A percentile compares a stretch with the other conserved stretches of the same genome.
These are phyloP conservation scores for Sceloporus tristichus DNA, from an alignment of 2,113 vertebrate species.

Conservation along the genomic window DNA sequence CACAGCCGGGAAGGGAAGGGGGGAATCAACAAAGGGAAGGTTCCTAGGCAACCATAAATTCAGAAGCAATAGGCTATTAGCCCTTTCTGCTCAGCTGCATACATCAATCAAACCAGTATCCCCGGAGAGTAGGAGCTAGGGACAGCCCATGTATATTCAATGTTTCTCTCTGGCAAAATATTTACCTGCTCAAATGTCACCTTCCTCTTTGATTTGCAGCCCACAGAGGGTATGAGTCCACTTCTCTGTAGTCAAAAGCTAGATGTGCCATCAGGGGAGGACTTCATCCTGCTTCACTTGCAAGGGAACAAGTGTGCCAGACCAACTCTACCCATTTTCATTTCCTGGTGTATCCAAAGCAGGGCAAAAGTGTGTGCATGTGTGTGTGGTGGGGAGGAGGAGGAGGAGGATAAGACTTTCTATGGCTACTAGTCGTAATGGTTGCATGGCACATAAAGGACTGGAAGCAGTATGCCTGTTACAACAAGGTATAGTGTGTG, in stretches of 20 bases:
- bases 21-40: conserved; percentile 41
- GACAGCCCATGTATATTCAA: conserved; percentile 48
- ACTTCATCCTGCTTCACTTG: background rate
- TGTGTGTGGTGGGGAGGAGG: too few relatives aligned
- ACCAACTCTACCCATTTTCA: background rate
- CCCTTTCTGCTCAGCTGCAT: conserved; percentile 43
- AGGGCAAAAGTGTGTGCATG: background rate
- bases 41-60: conserved; percentile 50
- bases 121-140: conserved; percentile 34
- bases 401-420: background rate
- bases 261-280: background rate
- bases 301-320: background rate
- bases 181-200: conserved; percentile 54
- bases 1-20: conserved; percentile 22
- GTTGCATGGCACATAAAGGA: too few relatives aligned
- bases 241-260: background rate
- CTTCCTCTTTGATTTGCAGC: conserved; percentile 37
- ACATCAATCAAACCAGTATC: conserved; percentile 42
- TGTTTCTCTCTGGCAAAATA: conserved; percentile 47
- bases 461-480: background rate
- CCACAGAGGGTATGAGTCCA: conserved; percentile 17
- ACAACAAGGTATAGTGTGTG: background rate
- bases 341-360: background rate
- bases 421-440: background rate
- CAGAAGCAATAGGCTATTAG: conserved; percentile 47